Evolutionary conservation across 2,113 vertebrate genomes (phyloP).

Genomic region (Phasianus colchicus): DNA sequence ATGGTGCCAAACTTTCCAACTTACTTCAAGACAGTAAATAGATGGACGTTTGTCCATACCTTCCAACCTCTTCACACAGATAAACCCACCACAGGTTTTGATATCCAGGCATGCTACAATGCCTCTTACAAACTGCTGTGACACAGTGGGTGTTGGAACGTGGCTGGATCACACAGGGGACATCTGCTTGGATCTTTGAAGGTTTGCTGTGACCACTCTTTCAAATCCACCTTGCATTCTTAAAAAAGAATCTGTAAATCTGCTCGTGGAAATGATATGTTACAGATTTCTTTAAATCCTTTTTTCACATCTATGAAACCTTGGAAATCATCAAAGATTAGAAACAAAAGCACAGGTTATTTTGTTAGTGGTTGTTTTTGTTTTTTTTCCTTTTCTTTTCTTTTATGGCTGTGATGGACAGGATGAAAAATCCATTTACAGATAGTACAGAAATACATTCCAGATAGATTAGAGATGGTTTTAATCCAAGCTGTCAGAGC

Average conservation of each 20-base stretch:
- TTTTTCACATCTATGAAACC: neutral
- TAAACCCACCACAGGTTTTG: neutral
- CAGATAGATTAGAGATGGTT: neutral
- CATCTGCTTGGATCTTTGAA: neutral
- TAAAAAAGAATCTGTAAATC: neutral
- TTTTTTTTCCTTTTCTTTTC: neutral
- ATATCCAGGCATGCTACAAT: neutral
- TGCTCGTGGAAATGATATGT: neutral
- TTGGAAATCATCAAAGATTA: constrained; percentile 8
- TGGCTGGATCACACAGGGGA: neutral
- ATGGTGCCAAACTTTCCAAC: neutral
- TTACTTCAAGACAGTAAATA: neutral
- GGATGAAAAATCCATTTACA: neutral
- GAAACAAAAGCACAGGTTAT: neutral
- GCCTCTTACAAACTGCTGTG: neutral
- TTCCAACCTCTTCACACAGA: neutral
- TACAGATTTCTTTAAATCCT: neutral
- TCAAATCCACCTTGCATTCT: neutral
- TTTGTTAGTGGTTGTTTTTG: too few species aligned
- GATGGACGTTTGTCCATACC: too few species aligned
- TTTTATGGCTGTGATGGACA: neutral
- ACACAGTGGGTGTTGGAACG: rapidly evolving
- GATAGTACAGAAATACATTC: neutral
- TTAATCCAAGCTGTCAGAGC: neutral
- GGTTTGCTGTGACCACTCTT: neutral